Base-by-base conservation (phyloP, 2,113 vertebrate species). In the Scartelaos histophorus region DNA sequence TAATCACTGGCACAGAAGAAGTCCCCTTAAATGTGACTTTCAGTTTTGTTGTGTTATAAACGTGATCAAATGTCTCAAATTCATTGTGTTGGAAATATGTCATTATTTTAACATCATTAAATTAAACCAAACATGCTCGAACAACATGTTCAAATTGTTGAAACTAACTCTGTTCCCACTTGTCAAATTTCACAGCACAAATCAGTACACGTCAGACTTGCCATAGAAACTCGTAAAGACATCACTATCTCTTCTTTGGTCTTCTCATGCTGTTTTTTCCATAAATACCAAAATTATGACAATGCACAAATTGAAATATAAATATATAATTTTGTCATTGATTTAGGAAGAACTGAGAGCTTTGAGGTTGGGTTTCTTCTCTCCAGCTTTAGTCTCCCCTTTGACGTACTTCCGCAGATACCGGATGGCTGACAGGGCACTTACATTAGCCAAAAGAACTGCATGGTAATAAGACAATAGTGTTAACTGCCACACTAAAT, bases 361-460 rank as follows among this genome's bases (percentile, higher is more conserved):
- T 16, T 68, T 66, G 56, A 68, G 58, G 38, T 47, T 68, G 24
- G 81, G 13, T 49, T 76, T 75, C 56, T 54, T 80, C 69, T 88
- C 87, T 29, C 17, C 69, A 38, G 64, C 5, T 7, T 67, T 70
- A 0, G 83, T 81, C 11, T 92, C 87, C 13, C 71, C 75, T 69
- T 79, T 85, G 54, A 88, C 80, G 57, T 94, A 94, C 82, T 89
- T 90, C 16, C 98, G 93, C 89, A 98, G 94, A 90, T 95, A 97
- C 76, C 94, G 93, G 82, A 98, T 98, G 66, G 97, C 96, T 6
- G 96, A 98, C 61, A 98, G 83, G 0, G 96, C 95, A 54, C 97
- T 97, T 0, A 99, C 78, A 29, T 97, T 96, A 0, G 97, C 98
- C 91, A 99, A 85, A 82, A 98, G 90, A 88, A 95, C 97, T 99